phyloP scores from a whole-genome alignment of 2,797 vertebrate species.

The Paratrypauchen microcephalus region DNA sequence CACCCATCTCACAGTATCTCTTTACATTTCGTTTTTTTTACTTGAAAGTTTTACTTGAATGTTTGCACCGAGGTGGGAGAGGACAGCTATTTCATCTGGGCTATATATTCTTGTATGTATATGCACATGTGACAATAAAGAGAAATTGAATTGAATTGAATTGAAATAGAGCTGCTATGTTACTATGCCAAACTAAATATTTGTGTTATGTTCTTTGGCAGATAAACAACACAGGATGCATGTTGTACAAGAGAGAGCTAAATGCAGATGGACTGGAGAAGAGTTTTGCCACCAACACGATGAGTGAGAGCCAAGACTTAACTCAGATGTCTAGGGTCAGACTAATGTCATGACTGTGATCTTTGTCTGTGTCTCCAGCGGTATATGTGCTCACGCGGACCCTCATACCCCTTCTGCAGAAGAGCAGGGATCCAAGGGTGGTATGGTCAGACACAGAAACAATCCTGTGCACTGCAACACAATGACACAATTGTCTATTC shows the following conservation, averaged over 20 bases:
- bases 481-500: slow-evolving; percentile 55
- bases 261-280: slow-evolving; percentile 74
- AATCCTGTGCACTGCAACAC: slow-evolving; percentile 49
- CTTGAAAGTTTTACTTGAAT: too few relatives aligned
- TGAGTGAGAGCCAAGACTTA: slow-evolving; percentile 67
- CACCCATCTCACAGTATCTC: too few relatives aligned
- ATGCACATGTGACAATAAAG: too few relatives aligned
- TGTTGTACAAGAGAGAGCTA: slow-evolving; percentile 71
- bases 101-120: too few relatives aligned
- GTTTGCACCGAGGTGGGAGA: too few relatives aligned
- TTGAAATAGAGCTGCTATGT: background rate
- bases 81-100: too few relatives aligned
- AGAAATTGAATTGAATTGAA: too few relatives aligned
- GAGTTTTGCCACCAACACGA: slow-evolving; percentile 79
- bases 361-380: slow-evolving; percentile 47
- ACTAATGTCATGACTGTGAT: slow-evolving; percentile 3
- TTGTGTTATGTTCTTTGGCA: slow-evolving; percentile 24
- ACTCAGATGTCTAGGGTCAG: background rate
- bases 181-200: background rate
- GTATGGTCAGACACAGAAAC: slow-evolving; percentile 59
- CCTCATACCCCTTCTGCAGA: slow-evolving; percentile 76
- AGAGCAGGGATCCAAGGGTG: slow-evolving; percentile 76
- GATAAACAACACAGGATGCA: slow-evolving; percentile 81
- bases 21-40: too few relatives aligned
- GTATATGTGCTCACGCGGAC: slow-evolving; percentile 75